Conservation (phyloP, 2,113 vertebrate species). For the Xenopus tropicalis region UCB_Xtro_10.0 CM004451.2:88573001-88573500, state of each 20-base stretch:
- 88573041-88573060: slow-evolving; percentile 69
- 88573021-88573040: slow-evolving; percentile 68
- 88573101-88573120: slow-evolving; percentile 80
- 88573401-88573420: no score
- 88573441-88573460: slow-evolving; percentile 3
- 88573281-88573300: slow-evolving; percentile 69
- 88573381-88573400: no score
- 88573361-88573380: no score
- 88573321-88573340: no score
- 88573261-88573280: slow-evolving; percentile 76
- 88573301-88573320: slow-evolving; percentile 69
- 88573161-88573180: background rate
- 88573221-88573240: slow-evolving; percentile 73
- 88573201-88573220: slow-evolving; percentile 44
- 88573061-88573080: slow-evolving; percentile 73
- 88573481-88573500: slow-evolving; percentile 67
- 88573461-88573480: slow-evolving; percentile 66
- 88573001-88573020: no score
- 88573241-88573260: slow-evolving; percentile 73
- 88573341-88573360: no score
- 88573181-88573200: background rate
- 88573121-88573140: slow-evolving; percentile 80
- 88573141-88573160: slow-evolving; percentile 8
- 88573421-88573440: background rate
- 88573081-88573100: slow-evolving; percentile 72